Conservation (phyloP, 2,797 vertebrate genomes). For the Amniataba percoides region DNA sequence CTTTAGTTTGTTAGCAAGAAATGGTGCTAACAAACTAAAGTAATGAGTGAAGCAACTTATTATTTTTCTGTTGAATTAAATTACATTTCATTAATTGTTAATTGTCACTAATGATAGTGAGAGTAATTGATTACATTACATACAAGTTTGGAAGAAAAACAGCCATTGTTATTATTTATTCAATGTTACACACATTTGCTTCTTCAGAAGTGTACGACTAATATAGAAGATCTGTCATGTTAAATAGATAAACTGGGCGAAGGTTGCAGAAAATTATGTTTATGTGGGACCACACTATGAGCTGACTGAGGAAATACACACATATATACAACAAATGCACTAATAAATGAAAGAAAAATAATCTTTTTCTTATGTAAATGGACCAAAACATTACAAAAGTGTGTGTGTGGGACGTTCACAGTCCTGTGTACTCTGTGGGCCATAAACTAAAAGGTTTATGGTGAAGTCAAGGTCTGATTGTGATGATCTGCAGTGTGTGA, state of each 20-base stretch:
- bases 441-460: conserved; percentile 6
- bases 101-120: background rate
- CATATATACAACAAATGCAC: too few relatives aligned
- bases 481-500: background rate
- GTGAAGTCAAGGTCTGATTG: background rate
- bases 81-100: background rate
- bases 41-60: background rate
- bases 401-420: background rate
- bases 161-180: background rate
- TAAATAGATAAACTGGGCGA: background rate
- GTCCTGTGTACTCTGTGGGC: background rate
- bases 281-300: background rate
- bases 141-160: background rate
- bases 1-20: background rate
- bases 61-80: background rate
- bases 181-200: background rate
- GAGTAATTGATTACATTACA: background rate
- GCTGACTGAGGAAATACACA: background rate
- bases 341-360: too few relatives aligned
- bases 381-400: conserved; percentile 8
- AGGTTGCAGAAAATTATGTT: background rate
- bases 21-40: background rate
- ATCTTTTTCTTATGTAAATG: conserved; percentile 1
- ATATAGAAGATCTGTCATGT: too few relatives aligned
- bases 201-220: too few relatives aligned